Percentiles rank a stretch among this genome's conserved stretches.
These are phyloP conservation scores for Actinostola sp. DNA, from an alignment of 92 coral and sea anemone species.

Conservation along the genomic window DNA sequence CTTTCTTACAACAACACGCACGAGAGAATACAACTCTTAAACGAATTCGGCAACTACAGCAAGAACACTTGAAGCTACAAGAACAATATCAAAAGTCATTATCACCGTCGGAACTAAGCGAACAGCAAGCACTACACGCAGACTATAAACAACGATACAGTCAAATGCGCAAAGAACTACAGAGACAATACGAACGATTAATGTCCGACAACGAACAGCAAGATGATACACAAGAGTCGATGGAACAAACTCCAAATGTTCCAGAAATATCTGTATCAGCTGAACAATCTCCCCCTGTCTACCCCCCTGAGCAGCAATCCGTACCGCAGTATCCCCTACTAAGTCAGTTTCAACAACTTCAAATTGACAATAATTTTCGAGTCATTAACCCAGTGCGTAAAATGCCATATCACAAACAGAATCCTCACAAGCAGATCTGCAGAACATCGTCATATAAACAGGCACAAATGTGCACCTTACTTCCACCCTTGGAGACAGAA, in stretches of 20 bases:
- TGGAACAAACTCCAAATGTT: constrained; percentile 52
- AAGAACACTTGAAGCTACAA: constrained; percentile 92
- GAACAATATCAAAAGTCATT: constrained; percentile 94
- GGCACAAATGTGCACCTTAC: constrained; percentile 80
- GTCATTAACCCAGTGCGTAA: constrained; percentile 79
- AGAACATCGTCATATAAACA: constrained; percentile 87
- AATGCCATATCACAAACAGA: constrained; percentile 67
- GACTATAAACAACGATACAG: constrained; percentile 93
- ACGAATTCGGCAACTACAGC: constrained; percentile 81
- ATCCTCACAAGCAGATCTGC: constrained; percentile 86
- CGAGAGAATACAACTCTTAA: constrained; percentile 74
- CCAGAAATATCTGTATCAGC: constrained; percentile 35
- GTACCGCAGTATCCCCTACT: constrained; percentile 53
- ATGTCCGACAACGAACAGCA: constrained; percentile 79
- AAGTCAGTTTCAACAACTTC: constrained; percentile 79
- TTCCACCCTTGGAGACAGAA: constrained; percentile 81
- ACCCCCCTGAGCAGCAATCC: constrained; percentile 38
- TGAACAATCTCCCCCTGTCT: constrained; percentile 41
- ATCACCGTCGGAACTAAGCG: constrained; percentile 88
- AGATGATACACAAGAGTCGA: constrained; percentile 38
- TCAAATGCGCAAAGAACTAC: constrained; percentile 96
- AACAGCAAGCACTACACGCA: constrained; percentile 87
- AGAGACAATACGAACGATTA: constrained; percentile 82
- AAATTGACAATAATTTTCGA: constrained; percentile 68
- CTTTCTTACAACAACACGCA: constrained; percentile 89